Conservation (phyloP, 2,797 vertebrate genomes). For the Odontamblyopus lacepedii region DNA sequence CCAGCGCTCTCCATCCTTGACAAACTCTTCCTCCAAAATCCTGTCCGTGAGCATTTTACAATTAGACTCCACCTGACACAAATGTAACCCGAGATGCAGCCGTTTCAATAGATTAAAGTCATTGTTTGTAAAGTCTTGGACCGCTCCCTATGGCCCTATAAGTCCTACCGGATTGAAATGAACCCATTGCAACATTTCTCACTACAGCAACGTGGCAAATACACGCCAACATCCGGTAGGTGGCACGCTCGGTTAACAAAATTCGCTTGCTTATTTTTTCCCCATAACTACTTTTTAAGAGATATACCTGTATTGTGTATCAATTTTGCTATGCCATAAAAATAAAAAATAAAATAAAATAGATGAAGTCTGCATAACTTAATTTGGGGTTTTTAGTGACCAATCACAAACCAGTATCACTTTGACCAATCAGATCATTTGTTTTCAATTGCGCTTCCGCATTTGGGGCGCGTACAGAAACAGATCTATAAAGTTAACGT, state of each 20-base stretch:
- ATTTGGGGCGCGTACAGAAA: conserved; percentile 1
- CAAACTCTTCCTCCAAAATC: conserved; percentile 90
- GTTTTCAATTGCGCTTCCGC: conserved; percentile 4
- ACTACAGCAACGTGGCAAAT: conserved; percentile 80
- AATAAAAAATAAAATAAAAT: not conserved
- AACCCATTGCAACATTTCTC: conserved; percentile 37
- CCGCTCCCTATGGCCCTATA: not conserved
- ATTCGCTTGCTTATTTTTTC: not conserved
- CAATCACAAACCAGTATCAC: conserved; percentile 39
- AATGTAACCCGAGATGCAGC: conserved; percentile 18
- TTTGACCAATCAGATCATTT: conserved; percentile 44
- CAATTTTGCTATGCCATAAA: not conserved
- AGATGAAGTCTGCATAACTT: not conserved
- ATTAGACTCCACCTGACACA: conserved; percentile 18
- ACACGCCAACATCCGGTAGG: conserved; percentile 41
- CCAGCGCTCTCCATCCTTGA: conserved; percentile 87
- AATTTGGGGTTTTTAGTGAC: not conserved
- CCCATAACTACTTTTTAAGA: not conserved
- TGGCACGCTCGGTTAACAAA: conserved; percentile 30
- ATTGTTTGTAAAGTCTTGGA: not conserved
- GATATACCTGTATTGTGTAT: not conserved
- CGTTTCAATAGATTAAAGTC: not conserved
- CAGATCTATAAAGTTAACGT: conserved; percentile 4
- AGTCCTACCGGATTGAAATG: not conserved
- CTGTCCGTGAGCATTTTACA: conserved; percentile 83